These are phyloP conservation scores for Lepus timidus DNA, from an alignment of 2,113 vertebrate genomes.

Conservation along the genomic window DNA sequence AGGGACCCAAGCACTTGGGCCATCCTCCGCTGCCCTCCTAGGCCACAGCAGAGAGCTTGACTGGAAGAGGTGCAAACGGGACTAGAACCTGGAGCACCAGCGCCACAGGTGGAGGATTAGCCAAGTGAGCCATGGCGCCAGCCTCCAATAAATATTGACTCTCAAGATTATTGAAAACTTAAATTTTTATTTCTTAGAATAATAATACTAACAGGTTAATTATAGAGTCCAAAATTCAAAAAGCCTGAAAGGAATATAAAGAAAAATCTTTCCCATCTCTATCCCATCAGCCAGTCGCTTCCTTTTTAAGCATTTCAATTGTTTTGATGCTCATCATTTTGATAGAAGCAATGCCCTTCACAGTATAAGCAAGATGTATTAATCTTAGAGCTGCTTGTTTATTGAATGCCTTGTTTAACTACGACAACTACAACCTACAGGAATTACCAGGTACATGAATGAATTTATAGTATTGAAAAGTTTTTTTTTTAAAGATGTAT, in stretches of 20 bases:
- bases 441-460: background rate
- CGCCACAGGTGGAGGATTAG: no score
- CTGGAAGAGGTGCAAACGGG: no score
- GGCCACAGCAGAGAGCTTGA: no score
- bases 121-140: no score
- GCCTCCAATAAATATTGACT: background rate
- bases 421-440: constrained; percentile 13
- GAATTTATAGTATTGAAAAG: constrained; percentile 36
- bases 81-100: no score
- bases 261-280: background rate
- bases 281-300: background rate
- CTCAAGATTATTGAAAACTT: constrained; percentile 35
- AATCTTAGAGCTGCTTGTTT: constrained; percentile 28
- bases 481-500: constrained; percentile 59
- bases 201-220: background rate
- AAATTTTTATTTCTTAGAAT: background rate
- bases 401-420: constrained; percentile 31
- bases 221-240: background rate
- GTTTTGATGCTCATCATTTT: constrained; percentile 7
- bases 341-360: constrained; percentile 1
- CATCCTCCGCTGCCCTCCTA: no score
- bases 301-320: background rate
- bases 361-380: constrained; percentile 2
- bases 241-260: background rate
- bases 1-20: no score